These are phyloP conservation scores for Mantis religiosa DNA, from an alignment of 2,888 invertebrate species.

Conservation along the genomic window DNA sequence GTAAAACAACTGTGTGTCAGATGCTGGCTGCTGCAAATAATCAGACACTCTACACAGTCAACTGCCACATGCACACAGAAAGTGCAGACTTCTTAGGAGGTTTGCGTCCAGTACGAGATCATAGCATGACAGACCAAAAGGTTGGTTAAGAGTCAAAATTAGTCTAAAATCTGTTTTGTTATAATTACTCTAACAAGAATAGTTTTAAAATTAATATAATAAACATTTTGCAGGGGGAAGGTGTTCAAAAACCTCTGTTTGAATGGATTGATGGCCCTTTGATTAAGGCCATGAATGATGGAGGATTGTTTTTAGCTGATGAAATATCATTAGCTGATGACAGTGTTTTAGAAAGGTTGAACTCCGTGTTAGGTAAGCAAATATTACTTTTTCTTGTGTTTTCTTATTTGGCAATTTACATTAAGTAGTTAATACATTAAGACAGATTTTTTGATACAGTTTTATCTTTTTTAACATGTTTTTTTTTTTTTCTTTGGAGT, in stretches of 20 bases:
- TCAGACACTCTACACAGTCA: conserved; percentile 72
- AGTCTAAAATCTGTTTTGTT: background rate
- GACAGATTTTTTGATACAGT: too few species aligned
- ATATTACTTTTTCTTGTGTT: background rate
- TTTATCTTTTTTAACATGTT: too few species aligned
- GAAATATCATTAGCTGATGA: conserved; percentile 99
- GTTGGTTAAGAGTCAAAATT: background rate
- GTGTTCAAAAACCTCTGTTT: conserved; percentile 55
- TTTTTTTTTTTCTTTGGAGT: too few species aligned
- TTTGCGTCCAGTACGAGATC: conserved; percentile 73
- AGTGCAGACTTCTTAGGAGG: conserved; percentile 97
- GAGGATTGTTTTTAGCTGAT: conserved; percentile 88
- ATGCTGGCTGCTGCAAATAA: conserved; percentile 67
- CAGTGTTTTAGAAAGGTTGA: conserved; percentile 93
- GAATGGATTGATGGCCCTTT: conserved; percentile 98
- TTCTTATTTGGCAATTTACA: too few species aligned
- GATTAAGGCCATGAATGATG: conserved; percentile 83
- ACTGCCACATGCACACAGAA: conserved; percentile 99
- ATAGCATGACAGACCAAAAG: background rate
- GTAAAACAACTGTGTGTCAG: conserved; percentile 95
- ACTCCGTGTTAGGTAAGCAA: conserved; percentile 72
- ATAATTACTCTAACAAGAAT: too few species aligned
- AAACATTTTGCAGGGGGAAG: conserved; percentile 21
- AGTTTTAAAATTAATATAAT: background rate
- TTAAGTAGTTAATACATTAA: too few species aligned